Percentiles rank a stretch among this genome's conserved stretches.
Evolutionary conservation across 2,797 vertebrate genomes (phyloP).

Genomic region (Argya squamiceps): DNA sequence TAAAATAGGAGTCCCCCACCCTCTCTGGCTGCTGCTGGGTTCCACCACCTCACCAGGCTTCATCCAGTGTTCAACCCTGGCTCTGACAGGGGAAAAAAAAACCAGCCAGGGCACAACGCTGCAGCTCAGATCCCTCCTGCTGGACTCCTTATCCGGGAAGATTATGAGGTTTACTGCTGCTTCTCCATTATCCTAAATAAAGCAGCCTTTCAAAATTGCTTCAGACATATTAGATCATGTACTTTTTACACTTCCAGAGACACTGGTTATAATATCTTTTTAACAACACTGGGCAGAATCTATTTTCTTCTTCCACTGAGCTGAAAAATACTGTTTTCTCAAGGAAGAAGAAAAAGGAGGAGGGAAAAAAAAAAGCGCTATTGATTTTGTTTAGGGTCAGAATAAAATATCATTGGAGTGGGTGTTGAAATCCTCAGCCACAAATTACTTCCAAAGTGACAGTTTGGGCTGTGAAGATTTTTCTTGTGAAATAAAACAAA

Average conservation of each 20-base stretch:
- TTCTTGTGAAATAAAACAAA: slow-evolving; percentile 62
- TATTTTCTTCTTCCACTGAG: slow-evolving; percentile 58
- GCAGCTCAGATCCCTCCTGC: slow-evolving; percentile 10
- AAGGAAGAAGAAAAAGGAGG: slow-evolving; percentile 31
- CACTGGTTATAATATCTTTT: slow-evolving; percentile 70
- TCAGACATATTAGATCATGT: slow-evolving; percentile 62
- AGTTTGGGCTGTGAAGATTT: slow-evolving; percentile 39
- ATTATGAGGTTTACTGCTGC: slow-evolving; percentile 68
- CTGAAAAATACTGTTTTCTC: slow-evolving; percentile 68
- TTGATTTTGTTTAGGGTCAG: slow-evolving; percentile 71
- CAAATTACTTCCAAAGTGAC: slow-evolving; percentile 59
- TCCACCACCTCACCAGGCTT: neutral
- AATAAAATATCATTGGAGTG: slow-evolving; percentile 71
- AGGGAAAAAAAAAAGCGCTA: slow-evolving; percentile 32
- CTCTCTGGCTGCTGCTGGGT: neutral
- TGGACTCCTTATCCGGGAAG: slow-evolving; percentile 7
- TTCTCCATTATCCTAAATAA: slow-evolving; percentile 71
- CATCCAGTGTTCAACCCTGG: neutral
- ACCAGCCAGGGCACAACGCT: neutral
- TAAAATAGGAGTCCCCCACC: neutral
- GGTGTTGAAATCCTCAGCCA: slow-evolving; percentile 64
- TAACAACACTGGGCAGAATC: slow-evolving; percentile 66
- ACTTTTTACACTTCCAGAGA: slow-evolving; percentile 63
- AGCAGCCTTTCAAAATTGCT: slow-evolving; percentile 61
- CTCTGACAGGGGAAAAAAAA: neutral